Base-by-base conservation (phyloP, 2,113 vertebrate genomes). In the Puma concolor region DNA sequence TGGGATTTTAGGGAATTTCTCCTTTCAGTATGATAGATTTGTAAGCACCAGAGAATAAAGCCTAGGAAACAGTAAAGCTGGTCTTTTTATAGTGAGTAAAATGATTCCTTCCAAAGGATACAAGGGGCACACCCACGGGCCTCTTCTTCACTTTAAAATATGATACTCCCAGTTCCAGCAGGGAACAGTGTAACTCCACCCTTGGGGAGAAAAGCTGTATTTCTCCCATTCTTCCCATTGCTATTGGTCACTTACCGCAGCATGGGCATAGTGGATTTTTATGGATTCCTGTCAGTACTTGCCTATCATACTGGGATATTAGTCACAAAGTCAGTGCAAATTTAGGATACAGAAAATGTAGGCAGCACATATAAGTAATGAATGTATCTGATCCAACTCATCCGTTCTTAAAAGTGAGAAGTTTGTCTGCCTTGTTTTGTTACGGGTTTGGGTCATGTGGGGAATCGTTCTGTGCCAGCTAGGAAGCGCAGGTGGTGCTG, bases 31-130 rank as follows among this genome's bases (percentile, higher is more conserved):
- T 16, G 33, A 69, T 54, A 57, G 23, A 64, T 80, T 95, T 85
- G 88, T 91, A 92, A 94, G 64, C 57, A 36, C 36, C 86, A 77
- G 67, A 80, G 23, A 88, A 86, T 71, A 98, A 95, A 72, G 38
- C 33, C 71, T 96, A 71, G 66, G 21, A 79, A 63, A 25, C 57
- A 74, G 23, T 52, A 52, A 23, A 48, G 16, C 36, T 95, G 27
- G 2, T 54, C 54, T 92, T 72, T 93, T 91, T 27, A 67, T 14
- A 66, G n/a, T 41, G 80, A 93, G 60, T 80, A 74, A 57, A 92
- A 95, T 69, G 23, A 81, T n/a, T 86, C 29, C 38, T 67, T 95
- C 36, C 31, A 33, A 48, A 41, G 33, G 13, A 69, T 48, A 21
- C 0, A 5, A 63, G 44, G 23, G 15, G 60, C 60, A 50, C n/a